phyloP scores from a whole-genome alignment of 2,888 invertebrate genomes.

The Drosophila austrosaltans region DNA sequence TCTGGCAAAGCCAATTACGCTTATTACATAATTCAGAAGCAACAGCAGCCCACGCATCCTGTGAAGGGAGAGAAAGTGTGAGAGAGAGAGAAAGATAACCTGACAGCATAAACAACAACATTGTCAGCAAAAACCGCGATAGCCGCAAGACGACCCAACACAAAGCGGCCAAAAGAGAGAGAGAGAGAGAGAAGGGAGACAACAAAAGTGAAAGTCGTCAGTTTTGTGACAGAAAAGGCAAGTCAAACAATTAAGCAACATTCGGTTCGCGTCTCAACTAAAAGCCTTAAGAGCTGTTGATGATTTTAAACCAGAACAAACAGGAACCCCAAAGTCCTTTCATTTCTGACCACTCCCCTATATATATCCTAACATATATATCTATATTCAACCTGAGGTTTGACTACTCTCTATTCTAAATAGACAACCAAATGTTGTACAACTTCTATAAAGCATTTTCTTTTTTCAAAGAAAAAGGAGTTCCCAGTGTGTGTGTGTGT shows the following conservation, averaged over 20 bases:
- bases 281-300: constrained; percentile 60
- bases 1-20: constrained; percentile 67
- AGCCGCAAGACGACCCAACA: constrained; percentile 24
- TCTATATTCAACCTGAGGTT: neutral
- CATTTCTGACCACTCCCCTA: too few species aligned
- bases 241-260: constrained; percentile 65
- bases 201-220: constrained; percentile 9
- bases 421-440: neutral
- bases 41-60: constrained; percentile 44
- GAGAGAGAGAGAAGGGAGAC: neutral
- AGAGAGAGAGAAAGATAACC: constrained; percentile 25
- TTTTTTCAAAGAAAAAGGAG: constrained; percentile 11
- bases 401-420: neutral
- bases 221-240: constrained; percentile 42
- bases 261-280: constrained; percentile 38
- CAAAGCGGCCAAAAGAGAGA: neutral
- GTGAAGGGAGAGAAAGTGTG: constrained; percentile 7
- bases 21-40: constrained; percentile 72
- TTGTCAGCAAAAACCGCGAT: constrained; percentile 33
- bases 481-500: constrained; percentile 34
- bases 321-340: neutral
- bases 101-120: constrained; percentile 30
- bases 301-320: neutral
- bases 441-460: neutral
- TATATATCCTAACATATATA: neutral